These are phyloP conservation scores for Potorous gilbertii DNA, from an alignment of 2,797 vertebrate genomes.

Conservation along the genomic window DNA sequence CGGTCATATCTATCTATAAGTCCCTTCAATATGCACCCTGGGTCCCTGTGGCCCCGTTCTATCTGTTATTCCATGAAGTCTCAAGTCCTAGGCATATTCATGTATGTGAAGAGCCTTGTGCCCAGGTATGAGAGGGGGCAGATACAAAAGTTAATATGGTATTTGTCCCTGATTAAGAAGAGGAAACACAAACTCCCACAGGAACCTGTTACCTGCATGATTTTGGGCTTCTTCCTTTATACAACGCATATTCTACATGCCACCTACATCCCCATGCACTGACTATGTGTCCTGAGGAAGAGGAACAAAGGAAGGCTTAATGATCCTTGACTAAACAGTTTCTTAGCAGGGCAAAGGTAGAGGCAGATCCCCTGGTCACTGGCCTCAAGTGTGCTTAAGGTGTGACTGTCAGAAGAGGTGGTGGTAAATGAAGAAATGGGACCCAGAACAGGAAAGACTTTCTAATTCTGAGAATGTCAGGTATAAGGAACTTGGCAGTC, in stretches of 20 bases:
- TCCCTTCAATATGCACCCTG: background rate
- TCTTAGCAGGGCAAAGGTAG: background rate
- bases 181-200: constrained; percentile 19
- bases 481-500: constrained; percentile 13
- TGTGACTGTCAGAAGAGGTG: background rate
- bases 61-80: background rate
- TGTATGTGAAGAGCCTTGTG: background rate
- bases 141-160: background rate
- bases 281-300: background rate
- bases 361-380: background rate
- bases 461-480: background rate
- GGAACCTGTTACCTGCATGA: constrained; percentile 6
- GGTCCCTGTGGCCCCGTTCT: background rate
- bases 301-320: background rate
- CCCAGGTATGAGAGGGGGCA: background rate
- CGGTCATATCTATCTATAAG: background rate
- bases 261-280: background rate
- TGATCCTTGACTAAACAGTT: background rate
- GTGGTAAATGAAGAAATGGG: background rate
- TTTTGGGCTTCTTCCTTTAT: constrained; percentile 4
- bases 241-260: background rate
- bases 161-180: background rate
- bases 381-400: background rate
- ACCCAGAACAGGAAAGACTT: background rate
- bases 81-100: background rate